Percentiles rank a stretch among this genome's conserved stretches.
phyloP scores from a whole-genome alignment of 2,888 invertebrate species.

The Ophion obscuratus region DNA sequence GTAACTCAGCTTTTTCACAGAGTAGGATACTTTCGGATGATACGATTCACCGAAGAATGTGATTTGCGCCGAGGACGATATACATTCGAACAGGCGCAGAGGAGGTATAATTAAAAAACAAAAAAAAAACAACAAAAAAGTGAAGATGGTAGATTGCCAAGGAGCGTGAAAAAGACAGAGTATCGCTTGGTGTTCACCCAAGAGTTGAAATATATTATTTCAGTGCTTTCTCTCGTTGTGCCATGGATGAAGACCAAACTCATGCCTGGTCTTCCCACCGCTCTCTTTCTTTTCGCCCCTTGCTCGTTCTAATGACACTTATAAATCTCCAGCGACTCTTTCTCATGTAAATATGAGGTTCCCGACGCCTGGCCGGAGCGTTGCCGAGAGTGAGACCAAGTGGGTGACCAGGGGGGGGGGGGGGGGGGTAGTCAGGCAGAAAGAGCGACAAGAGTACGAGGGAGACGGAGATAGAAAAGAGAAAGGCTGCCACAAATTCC shows the following conservation, averaged over 20 bases:
- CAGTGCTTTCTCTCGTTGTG: slow-evolving; percentile 36
- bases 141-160: slow-evolving; percentile 56
- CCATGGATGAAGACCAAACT: slow-evolving; percentile 49
- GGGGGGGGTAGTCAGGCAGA: neutral
- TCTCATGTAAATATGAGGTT: slow-evolving; percentile 77
- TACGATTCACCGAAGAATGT: slow-evolving; percentile 7
- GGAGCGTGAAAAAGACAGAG: slow-evolving; percentile 62
- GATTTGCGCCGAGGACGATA: neutral
- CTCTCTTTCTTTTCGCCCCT: slow-evolving; percentile 11
- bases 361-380: slow-evolving; percentile 32
- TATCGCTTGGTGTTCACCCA: slow-evolving; percentile 46
- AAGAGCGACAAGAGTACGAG: neutral
- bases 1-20: too few species aligned
- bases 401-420: neutral
- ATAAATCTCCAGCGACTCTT: slow-evolving; percentile 76
- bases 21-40: neutral
- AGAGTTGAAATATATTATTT: slow-evolving; percentile 54
- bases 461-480: neutral
- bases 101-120: slow-evolving; percentile 42
- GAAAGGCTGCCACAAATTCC: slow-evolving; percentile 39
- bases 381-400: neutral
- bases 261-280: slow-evolving; percentile 44
- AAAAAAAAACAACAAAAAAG: neutral
- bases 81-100: neutral
- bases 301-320: slow-evolving; percentile 73